A percentile compares a stretch with the other conserved stretches of the same genome.
Evolutionary conservation across 2,797 vertebrate genomes (phyloP).

Genomic region (Helostoma temminkii): DNA sequence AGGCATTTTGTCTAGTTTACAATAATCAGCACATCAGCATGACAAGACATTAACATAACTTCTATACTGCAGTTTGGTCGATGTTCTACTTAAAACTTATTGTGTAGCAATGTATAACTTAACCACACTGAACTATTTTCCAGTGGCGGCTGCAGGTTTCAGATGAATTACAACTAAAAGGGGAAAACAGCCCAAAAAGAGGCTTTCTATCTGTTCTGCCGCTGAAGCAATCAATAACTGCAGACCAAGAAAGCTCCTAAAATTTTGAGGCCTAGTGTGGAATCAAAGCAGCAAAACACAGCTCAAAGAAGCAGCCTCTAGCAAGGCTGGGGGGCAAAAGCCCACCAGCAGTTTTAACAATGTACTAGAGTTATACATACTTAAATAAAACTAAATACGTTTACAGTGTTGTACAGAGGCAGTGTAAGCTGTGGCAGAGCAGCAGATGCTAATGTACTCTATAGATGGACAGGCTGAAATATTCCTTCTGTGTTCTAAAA

Average conservation of each 20-base stretch:
- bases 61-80: not conserved
- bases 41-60: not conserved
- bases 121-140: not conserved
- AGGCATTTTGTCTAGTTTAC: no score
- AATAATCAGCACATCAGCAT: no score
- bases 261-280: conserved; percentile 5
- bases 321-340: conserved; percentile 29
- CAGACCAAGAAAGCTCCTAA: conserved; percentile 2
- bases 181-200: conserved; percentile 2
- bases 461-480: not conserved
- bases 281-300: conserved; percentile 29
- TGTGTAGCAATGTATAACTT: not conserved
- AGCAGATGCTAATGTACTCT: not conserved
- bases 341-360: conserved; percentile 15
- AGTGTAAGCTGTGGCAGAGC: not conserved
- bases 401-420: not conserved
- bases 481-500: no score
- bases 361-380: not conserved
- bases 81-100: no score
- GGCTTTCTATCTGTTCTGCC: conserved; percentile 10
- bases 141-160: conserved; percentile 4
- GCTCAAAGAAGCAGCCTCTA: conserved; percentile 34
- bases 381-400: not conserved
- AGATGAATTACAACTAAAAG: conserved; percentile 12
- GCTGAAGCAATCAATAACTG: conserved; percentile 50